Base-by-base conservation (phyloP, 2,797 vertebrate genomes). In the Potorous gilbertii region DNA sequence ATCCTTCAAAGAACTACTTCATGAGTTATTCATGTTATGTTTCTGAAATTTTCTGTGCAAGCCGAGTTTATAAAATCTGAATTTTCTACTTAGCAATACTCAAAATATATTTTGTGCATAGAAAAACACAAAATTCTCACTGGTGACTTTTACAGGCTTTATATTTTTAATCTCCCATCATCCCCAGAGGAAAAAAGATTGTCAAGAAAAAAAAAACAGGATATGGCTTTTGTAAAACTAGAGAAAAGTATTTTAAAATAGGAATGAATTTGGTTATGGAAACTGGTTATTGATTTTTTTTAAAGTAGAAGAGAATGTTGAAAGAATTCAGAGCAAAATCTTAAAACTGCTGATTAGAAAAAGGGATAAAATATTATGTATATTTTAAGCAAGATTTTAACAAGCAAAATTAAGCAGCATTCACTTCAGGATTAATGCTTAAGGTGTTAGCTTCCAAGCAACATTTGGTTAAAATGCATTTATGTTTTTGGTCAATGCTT, bases 401-500 rank as follows among this genome's bases (percentile, higher is more conserved):
- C 95, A 97, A 98, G 98, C 98, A 98, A 98, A 98, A 97, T 98
- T 87, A 98, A 16, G 95, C 97, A 97, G 98, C 97, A 95, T 29
- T 98, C 57, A 96, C 94, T 97, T 97, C 40, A 97, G 98, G 98
- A 98, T 98, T 98, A 98, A 98, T 91, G 96, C 97, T 97, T 94
- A 97, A 97, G 97, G 93, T 97, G 97, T 98, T 98, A 99, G 98
- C 97, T 29, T 95, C 87, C 96, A 98, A 98, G 98, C 98, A 34
- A 97, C 95, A 95, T 54, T 97, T 96, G 95, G 98, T 98, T 98
- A 98, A 97, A 94, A 40, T 87, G 40, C 74, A 87, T 0, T n/a
- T 91, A 96, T 95, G 94, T 96, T 98, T 56, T 97, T 92, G 95
- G 96, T 97, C 97, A 97, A 94, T 0, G 92, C 96, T 97, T 97